Evolutionary conservation across 2,888 invertebrate genomes (phyloP).

Genomic region (Tipula confusa): DNA sequence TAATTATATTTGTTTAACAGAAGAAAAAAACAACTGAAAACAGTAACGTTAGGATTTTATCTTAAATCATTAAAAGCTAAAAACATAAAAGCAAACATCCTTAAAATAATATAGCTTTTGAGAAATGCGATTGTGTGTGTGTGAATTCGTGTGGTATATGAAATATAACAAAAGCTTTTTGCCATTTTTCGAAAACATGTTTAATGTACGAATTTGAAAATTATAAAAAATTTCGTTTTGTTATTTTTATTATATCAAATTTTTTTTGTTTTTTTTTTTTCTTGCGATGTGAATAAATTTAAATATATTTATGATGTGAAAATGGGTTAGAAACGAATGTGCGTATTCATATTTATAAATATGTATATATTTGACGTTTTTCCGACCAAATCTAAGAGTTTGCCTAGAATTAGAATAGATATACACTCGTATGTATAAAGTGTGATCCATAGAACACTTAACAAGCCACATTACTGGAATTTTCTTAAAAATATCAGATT

Average conservation of each 20-base stretch:
- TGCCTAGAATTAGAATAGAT: not conserved
- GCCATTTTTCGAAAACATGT: not conserved
- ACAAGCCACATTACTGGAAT: too few relatives aligned
- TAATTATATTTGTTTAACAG: not conserved
- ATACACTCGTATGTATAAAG: too few relatives aligned
- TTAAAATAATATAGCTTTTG: not conserved
- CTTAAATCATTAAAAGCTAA: not conserved
- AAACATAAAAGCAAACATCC: constrained; percentile 4
- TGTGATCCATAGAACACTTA: too few relatives aligned
- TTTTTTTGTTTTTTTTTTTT: too few relatives aligned
- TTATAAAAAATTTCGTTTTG: not conserved
- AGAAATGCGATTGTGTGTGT: not conserved
- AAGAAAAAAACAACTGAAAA: not conserved
- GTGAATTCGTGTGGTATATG: not conserved
- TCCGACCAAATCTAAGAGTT: not conserved
- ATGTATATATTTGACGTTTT: not conserved
- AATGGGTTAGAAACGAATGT: not conserved
- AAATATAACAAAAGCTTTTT: not conserved
- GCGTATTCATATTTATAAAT: not conserved
- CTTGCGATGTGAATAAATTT: constrained; percentile 3
- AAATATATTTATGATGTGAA: not conserved
- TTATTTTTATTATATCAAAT: not conserved
- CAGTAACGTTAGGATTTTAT: not conserved
- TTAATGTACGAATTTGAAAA: not conserved
- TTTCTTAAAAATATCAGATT: too few relatives aligned